A percentile compares a stretch with the other conserved stretches of the same genome.
phyloP scores from a whole-genome alignment of 2,797 vertebrate genomes.

The Stomatorhinus walkeri region DNA sequence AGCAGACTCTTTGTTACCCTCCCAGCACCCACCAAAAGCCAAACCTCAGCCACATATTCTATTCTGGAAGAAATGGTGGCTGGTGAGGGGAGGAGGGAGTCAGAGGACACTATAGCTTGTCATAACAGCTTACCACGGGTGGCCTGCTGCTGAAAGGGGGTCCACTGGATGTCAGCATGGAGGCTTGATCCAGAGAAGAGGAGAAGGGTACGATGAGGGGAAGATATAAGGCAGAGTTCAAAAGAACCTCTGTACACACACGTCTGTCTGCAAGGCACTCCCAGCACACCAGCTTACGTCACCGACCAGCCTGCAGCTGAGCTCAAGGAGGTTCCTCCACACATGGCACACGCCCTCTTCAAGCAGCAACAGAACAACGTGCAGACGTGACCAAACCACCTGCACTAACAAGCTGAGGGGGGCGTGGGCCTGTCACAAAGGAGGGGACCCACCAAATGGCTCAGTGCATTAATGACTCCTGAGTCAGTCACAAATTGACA shows the following conservation, averaged over 20 bases:
- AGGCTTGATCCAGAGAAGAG: constrained; percentile 17
- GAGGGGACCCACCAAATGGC: background rate
- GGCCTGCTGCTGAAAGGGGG: constrained; percentile 33
- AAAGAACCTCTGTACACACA: background rate
- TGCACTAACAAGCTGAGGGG: background rate
- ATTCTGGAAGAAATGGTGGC: background rate
- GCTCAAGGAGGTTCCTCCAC: background rate
- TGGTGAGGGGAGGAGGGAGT: background rate
- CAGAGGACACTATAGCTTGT: constrained; percentile 34
- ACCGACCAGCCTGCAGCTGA: background rate
- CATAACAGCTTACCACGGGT: constrained; percentile 38
- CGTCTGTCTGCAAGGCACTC: background rate
- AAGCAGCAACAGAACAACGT: background rate
- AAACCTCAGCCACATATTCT: background rate
- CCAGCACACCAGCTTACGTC: background rate
- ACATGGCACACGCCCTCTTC: background rate
- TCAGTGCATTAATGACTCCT: background rate
- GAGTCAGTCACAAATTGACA: background rate
- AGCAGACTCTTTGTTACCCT: background rate
- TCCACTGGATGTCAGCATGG: constrained; percentile 27
- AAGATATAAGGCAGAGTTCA: background rate
- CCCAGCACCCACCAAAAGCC: background rate
- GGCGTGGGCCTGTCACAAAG: background rate
- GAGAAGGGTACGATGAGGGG: constrained; percentile 21
- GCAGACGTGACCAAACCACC: background rate